Evolutionary conservation across 2,113 vertebrate species (phyloP), one percentile per base, ranked within the genome.

Genomic region (Tympanuchus pallidicinctus): DNA sequence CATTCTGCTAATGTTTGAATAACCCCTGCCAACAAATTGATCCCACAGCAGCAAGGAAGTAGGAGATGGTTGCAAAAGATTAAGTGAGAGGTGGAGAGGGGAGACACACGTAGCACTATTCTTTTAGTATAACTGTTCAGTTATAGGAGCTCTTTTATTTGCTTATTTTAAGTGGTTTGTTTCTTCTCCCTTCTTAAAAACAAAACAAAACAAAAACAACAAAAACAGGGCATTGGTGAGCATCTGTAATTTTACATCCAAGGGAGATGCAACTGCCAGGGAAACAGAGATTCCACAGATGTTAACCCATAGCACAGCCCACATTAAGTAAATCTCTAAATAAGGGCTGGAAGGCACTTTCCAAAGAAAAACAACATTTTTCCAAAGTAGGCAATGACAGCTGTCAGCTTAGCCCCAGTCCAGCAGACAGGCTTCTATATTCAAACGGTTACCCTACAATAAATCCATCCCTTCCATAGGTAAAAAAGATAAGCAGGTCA

Each of bases 1-100:
- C 93, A 95, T 97, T 97, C 93, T 98, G 94, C 94, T 97, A 87
- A 77, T 97, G 95, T 97, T 97, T 97, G 96, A 97, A 95, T 96
- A 98, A 97, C 93, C 95, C 89, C 94, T 96, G 96, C 97, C 95
- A 97, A 98, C 85, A 97, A 97, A 97, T 96, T 97, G 97, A 98
- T 97, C 94, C 91, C 95, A 96, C 25, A 95, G 84, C 92, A 95
- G 84, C 82, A 64, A n/a, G 77, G 64, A 91, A 95, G 67, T 24
- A 87, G 50, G 78, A 91, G 94, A 84, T 82, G 67, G 40, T 70
- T 92, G 94, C 74, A 94, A 92, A 86, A 71, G 94, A 74, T 65
- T 82, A 94, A 93, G n/a, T 43, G 82, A 89, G 82, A 85, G 52
- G 73, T 52, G 63, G 73, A 85, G 38, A 30, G 36, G 83, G 11